Evolutionary conservation across 2,113 vertebrate genomes (phyloP).

Genomic region (Hemibagrus wyckioides): DNA sequence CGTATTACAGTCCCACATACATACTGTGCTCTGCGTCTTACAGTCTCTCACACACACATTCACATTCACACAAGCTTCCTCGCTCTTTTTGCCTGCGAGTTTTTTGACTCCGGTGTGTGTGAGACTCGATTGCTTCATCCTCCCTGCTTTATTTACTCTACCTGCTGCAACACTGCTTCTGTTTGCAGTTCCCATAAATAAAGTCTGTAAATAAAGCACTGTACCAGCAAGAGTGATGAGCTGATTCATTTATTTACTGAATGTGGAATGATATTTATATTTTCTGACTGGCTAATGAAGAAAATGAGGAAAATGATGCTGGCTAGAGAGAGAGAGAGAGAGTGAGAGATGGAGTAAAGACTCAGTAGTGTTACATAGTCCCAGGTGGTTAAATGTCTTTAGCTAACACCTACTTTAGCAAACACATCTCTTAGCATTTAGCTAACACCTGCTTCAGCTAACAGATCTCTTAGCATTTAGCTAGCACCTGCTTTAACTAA

Average conservation of each 20-base stretch:
- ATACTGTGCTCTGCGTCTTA: too few species aligned
- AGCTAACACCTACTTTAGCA: too few species aligned
- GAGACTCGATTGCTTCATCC: background rate
- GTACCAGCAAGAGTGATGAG: slow-evolving; percentile 10
- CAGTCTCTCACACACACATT: too few species aligned
- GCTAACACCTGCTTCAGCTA: too few species aligned
- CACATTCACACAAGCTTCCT: background rate
- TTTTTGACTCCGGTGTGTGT: background rate
- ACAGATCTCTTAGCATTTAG: too few species aligned
- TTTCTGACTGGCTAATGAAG: background rate
- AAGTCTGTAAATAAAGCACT: background rate
- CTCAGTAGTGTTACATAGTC: background rate
- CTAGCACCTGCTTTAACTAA: background rate
- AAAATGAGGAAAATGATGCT: background rate
- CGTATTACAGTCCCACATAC: too few species aligned
- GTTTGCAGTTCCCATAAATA: background rate
- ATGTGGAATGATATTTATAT: slow-evolving; percentile 21
- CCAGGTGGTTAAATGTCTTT: too few species aligned
- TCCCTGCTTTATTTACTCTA: slow-evolving; percentile 9
- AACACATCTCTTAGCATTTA: too few species aligned
- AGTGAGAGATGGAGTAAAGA: background rate
- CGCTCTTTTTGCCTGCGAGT: background rate
- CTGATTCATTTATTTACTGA: slow-evolving; percentile 23
- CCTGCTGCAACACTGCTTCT: background rate
- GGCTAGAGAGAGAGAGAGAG: background rate